Percentiles rank a stretch among this genome's conserved stretches.
Evolutionary conservation across 2,888 invertebrate species (phyloP).

Genomic region (Sphinx pinastri): DNA sequence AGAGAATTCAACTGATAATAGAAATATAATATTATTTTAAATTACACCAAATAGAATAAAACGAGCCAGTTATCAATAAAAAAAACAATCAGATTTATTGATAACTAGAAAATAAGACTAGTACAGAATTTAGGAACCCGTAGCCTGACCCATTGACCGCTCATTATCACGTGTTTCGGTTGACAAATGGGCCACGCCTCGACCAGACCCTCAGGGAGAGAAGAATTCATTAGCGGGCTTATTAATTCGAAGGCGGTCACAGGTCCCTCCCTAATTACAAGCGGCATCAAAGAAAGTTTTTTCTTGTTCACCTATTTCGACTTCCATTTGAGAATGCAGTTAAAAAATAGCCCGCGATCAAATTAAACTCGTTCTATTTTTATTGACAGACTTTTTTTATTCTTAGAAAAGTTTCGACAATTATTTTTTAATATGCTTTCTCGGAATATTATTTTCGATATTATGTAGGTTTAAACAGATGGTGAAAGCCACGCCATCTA

Average conservation of each 20-base stretch:
- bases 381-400: constrained; percentile 16
- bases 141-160: constrained; percentile 41
- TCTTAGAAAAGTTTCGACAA: constrained; percentile 13
- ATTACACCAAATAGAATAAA: too few relatives aligned
- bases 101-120: constrained; percentile 2
- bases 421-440: constrained; percentile 23
- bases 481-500: background rate
- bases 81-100: background rate
- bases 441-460: background rate
- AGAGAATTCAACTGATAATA: too few relatives aligned
- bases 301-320: constrained; percentile 21
- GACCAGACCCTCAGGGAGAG: constrained; percentile 52
- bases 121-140: constrained; percentile 20
- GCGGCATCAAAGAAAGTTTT: constrained; percentile 28
- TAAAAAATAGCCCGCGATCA: constrained; percentile 18
- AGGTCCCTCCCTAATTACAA: constrained; percentile 49
- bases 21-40: too few relatives aligned
- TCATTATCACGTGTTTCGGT: constrained; percentile 64
- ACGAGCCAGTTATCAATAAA: too few relatives aligned
- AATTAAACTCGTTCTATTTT: constrained; percentile 22
- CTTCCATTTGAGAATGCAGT: constrained; percentile 22
- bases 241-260: constrained; percentile 72
- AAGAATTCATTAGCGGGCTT: constrained; percentile 69
- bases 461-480: too few relatives aligned
- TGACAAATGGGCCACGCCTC: constrained; percentile 77